Evolutionary conservation across 2,888 invertebrate genomes (phyloP).

Genomic region (Drosophila pseudotalamancana): DNA sequence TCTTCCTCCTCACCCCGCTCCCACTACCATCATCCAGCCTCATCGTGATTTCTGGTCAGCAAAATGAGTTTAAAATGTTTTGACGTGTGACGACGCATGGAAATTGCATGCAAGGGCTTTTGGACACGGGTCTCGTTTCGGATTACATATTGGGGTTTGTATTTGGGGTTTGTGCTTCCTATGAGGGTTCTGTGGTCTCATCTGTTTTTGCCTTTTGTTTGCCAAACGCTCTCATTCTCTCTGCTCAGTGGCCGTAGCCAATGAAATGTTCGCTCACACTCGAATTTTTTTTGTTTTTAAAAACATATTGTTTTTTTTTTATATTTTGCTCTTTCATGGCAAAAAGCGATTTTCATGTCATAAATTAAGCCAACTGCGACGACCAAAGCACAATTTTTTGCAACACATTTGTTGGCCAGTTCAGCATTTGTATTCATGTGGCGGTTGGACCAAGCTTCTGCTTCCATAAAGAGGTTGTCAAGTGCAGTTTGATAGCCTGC

Average conservation of each 20-base stretch:
- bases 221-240: conserved; percentile 27
- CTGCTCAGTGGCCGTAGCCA: conserved; percentile 48
- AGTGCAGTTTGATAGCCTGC: conserved; percentile 4
- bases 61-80: conserved; percentile 51
- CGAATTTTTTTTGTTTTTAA: conserved; percentile 16
- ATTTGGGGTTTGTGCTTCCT: not conserved
- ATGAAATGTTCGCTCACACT: conserved; percentile 40
- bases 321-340: conserved; percentile 4
- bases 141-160: conserved; percentile 4
- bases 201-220: conserved; percentile 15
- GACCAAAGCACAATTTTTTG: not conserved
- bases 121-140: conserved; percentile 19
- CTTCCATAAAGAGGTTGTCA: conserved; percentile 23
- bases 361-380: conserved; percentile 58
- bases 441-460: conserved; percentile 1
- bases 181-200: not conserved
- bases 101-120: conserved; percentile 39
- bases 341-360: conserved; percentile 43
- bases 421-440: conserved; percentile 15
- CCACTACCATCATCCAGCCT: no score
- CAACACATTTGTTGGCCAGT: not conserved
- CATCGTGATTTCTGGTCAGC: conserved; percentile 2
- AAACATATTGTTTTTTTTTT: conserved; percentile 5
- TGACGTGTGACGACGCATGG: conserved; percentile 55
- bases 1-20: not conserved